Evolutionary conservation across 2,113 vertebrate genomes (phyloP), one percentile per base, ranked within the genome.

Genomic region (Syngnathus scovelli): DNA sequence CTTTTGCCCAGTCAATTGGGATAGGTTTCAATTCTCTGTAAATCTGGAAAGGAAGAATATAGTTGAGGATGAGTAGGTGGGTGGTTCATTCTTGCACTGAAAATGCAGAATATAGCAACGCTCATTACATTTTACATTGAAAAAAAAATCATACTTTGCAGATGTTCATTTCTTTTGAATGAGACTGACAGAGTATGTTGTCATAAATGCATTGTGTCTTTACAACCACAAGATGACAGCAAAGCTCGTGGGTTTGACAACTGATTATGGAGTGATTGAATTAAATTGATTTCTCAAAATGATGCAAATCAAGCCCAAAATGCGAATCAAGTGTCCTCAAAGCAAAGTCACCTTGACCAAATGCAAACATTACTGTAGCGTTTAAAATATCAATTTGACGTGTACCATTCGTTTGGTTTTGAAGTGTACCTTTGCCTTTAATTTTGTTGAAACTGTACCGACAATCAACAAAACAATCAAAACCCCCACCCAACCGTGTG

Each of bases 221-320:
- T 66, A 1, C 16, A 1, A 65, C 83, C 86, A 86, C 68, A 1
- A 86, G 86, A 86, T 88, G 85, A 83, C 75, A 79, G 86, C 85
- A 88, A 58, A 67, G 16, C 38, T 61, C 36, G 56, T 10, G 16
- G 37, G 18, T 2, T 60, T 18, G 62, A 15, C n/a, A 19, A 39
- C 33, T 58, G 39, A 69, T 8, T 59, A n/a, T 58, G 43, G 55
- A 74, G 18, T 56, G 33, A 61, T 33, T 33, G 27, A 33, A 33
- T 33, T 2, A 33, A 33, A 33, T 33, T 5, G 13, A 46, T 16
- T 46, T 46, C 44, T 46, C 16, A 46, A 18, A 6, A 18, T 49
- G 48, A 49, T 19, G 48, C 16, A 49, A 49, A 19, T 49, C 48
- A 49, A 18, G 4, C 48, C 18, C 48, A 49, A 49, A 49, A 49